Base-by-base conservation (phyloP, 2,113 vertebrate genomes). In the Gopherus evgoodei region DNA sequence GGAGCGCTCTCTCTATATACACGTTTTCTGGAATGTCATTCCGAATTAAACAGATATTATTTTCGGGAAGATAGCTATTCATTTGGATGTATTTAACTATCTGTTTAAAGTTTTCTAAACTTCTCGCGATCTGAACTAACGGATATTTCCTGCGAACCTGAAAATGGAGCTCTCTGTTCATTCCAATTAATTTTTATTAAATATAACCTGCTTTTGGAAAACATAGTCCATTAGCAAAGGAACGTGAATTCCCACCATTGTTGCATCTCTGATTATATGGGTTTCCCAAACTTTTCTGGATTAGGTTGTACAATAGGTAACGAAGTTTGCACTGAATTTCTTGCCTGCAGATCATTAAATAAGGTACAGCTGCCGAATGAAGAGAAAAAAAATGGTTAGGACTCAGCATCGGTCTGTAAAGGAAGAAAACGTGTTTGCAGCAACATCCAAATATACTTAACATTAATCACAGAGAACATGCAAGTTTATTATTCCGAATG, bases 191-290 rank as follows among this genome's bases (percentile, higher is more conserved):
- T 72, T 22, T 72, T 22, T 38, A 38, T 72, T 38, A 22, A 65
- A 35, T 35, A n/a, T 35, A 65, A 35, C 8, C 31, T 14, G 62
- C 31, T 65, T 38, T 72, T 22, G 65, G 19, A 38, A 72, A 72
- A 72, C 19, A 38, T 22, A 38, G n/a, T 38, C n/a, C 35, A 5
- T 84, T 42, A 50, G 27, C 22, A n/a, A n/a, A 8, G 12, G 14
- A n/a, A 76, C 69, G 57, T 57, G 75, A 1, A 52, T 50, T 91
- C 90, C 19, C 6, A 78, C 0, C 17, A 14, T 9, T 49, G 7
- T 3, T 3, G 53, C 3, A 8, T 78, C 38, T 95, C 79, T 47
- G 38, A 12, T 88, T 90, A 92, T 95, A 97, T 87, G 87, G 91
- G 90, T 96, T 96, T 90, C n/a, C 50, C 75, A 29, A 65, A 8